Evolutionary conservation across 2,113 vertebrate species (phyloP).

Genomic region (Argyrosomus japonicus): DNA sequence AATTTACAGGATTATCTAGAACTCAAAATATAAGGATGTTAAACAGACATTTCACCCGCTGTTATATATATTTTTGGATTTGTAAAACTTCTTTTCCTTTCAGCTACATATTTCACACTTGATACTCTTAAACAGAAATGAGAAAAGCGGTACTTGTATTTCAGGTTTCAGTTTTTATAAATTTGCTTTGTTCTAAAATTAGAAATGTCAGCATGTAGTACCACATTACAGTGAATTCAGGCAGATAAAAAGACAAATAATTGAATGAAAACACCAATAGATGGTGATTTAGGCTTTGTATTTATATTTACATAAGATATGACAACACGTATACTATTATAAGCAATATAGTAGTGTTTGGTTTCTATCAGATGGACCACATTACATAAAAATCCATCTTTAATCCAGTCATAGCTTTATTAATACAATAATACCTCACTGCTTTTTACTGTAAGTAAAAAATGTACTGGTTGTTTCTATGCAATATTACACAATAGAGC

Average conservation of each 20-base stretch:
- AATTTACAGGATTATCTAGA: background rate
- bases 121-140: background rate
- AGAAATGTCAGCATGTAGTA: background rate
- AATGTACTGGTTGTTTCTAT: too few species aligned
- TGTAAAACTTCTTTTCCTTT: background rate
- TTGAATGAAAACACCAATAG: background rate
- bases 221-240: background rate
- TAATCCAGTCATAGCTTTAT: too few species aligned
- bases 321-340: background rate
- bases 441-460: too few species aligned
- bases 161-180: background rate
- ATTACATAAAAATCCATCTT: too few species aligned
- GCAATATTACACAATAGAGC: too few species aligned
- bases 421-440: too few species aligned
- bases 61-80: background rate
- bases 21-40: background rate
- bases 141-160: background rate
- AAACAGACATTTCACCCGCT: background rate
- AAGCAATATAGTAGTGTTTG: too few species aligned
- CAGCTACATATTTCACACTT: background rate
- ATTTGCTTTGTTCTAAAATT: background rate
- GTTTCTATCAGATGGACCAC: too few species aligned
- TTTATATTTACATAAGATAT: background rate
- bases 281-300: background rate
- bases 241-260: background rate